Evolutionary conservation across 2,113 vertebrate species (phyloP), one percentile per base, ranked within the genome.

Genomic region (Myotis davidii): DNA sequence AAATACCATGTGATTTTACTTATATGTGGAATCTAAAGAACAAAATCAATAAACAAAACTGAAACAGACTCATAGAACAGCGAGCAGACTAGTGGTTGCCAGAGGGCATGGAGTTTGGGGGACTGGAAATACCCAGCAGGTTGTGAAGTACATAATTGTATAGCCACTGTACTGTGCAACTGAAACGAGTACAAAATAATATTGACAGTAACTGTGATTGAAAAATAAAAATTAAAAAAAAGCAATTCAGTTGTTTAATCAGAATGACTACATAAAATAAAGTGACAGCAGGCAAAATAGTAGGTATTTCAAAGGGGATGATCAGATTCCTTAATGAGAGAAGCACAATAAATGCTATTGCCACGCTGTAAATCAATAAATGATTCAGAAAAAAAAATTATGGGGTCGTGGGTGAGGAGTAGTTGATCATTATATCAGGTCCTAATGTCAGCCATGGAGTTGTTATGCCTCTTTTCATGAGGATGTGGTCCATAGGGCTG

Each of bases 221-320:
- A 12, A 64, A 64, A 61, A 61, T 61, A 61, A 61, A 61, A 64
- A 64, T 64, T 29, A 64, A 64, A 61, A 61, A 61, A 95, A 96
- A 93, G 25, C 52, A 85, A n/a, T 69, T 79, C 56, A 64, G 32
- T 81, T 78, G 21, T 85, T 86, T 73, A 91, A 85, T 95, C 13
- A 48, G 18, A 85, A 85, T 74, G 25, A 11, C 92, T 93, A 91
- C 16, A 17, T 59, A 72, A 78, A 54, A 73, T 52, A 34, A 85
- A 84, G 61, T 86, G 34, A 76, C 7, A 45, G 5, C 4, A 83
- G 29, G 54, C 56, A 93, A 92, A 95, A 50, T 85, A 88, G 9
- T 89, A 89, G 23, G 18, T 39, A 67, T 77, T 93, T 95, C 69
- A 64, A 91, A 89, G 50, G 7, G 13, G 61, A 65, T 72, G 32